phyloP scores from a whole-genome alignment of 2,888 invertebrate species.

The Drosophila subquinaria region DNA sequence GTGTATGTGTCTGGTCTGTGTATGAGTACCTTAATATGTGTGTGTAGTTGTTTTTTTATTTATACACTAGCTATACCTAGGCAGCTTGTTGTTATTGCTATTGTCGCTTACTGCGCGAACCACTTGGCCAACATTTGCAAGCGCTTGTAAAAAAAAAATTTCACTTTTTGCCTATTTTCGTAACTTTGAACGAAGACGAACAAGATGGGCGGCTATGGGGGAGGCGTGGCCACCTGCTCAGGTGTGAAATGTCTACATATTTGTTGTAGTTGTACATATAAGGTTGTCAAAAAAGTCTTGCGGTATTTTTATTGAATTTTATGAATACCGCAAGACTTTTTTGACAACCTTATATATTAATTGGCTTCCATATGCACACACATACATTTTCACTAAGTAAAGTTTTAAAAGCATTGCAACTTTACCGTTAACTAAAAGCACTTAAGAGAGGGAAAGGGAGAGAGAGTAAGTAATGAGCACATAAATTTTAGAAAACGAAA shows the following conservation, averaged over 20 bases:
- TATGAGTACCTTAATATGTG: background rate
- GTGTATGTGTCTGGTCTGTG: constrained; percentile 8
- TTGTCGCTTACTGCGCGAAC: constrained; percentile 32
- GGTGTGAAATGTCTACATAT: constrained; percentile 52
- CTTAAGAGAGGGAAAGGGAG: background rate
- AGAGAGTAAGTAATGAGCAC: constrained; percentile 19
- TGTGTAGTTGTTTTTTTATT: constrained; percentile 52
- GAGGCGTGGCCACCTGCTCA: constrained; percentile 45
- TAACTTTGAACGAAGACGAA: constrained; percentile 38
- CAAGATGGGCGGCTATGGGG: constrained; percentile 17
- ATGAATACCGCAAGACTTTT: too few species aligned
- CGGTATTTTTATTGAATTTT: too few species aligned
- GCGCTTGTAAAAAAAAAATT: constrained; percentile 57
- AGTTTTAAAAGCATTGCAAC: too few species aligned
- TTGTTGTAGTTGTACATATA: background rate
- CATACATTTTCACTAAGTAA: constrained; percentile 8
- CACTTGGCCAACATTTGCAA: constrained; percentile 57
- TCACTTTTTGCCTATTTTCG: constrained; percentile 71
- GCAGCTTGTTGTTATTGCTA: constrained; percentile 43
- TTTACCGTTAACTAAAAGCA: constrained; percentile 15
- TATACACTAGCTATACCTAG: constrained; percentile 58
- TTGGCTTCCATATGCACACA: constrained; percentile 13
- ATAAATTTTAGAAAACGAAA: constrained; percentile 40
- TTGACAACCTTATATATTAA: too few species aligned
- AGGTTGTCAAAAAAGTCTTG: too few species aligned